Conservation (phyloP, 2,888 invertebrate genomes). For the Pycnomerus fuliginosus region DNA sequence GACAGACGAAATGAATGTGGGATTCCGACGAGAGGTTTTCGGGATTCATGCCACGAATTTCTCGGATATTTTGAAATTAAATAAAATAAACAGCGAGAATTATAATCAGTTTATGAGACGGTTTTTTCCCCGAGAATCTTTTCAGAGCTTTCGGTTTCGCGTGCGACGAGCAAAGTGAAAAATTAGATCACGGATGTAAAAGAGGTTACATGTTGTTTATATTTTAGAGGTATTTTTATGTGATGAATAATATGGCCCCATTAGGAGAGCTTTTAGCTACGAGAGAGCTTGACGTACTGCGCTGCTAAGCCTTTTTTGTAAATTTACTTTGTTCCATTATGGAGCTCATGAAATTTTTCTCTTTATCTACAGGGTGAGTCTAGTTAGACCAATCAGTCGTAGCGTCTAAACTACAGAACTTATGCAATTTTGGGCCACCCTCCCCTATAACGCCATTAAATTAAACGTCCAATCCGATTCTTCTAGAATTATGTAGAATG, state of each 20-base stretch:
- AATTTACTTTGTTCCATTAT: too few species aligned
- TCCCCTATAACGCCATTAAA: too few species aligned
- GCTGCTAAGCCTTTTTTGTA: too few species aligned
- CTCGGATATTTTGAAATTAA: constrained; percentile 1
- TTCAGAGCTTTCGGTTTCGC: too few species aligned
- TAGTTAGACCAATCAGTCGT: too few species aligned
- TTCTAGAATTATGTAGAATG: too few species aligned
- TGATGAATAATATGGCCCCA: constrained; percentile 44
- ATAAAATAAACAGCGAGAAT: background rate
- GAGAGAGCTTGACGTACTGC: constrained; percentile 24
- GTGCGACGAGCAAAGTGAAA: constrained; percentile 34
- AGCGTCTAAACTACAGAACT: too few species aligned
- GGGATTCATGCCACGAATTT: constrained; percentile 12
- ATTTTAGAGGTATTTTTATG: constrained; percentile 43
- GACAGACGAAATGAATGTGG: constrained; percentile 1
- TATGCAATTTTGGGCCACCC: too few species aligned
- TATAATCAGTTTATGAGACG: background rate
- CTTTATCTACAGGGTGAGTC: too few species aligned
- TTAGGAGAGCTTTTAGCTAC: constrained; percentile 44
- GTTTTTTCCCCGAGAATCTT: background rate
- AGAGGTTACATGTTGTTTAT: constrained; percentile 41
- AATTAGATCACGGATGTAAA: constrained; percentile 38
- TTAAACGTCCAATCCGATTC: too few species aligned
- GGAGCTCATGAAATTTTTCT: too few species aligned
- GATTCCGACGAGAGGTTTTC: constrained; percentile 13